These are phyloP conservation scores for Anadara kagoshimensis DNA, from an alignment of 1,140 invertebrate species.

Conservation along the genomic window DNA sequence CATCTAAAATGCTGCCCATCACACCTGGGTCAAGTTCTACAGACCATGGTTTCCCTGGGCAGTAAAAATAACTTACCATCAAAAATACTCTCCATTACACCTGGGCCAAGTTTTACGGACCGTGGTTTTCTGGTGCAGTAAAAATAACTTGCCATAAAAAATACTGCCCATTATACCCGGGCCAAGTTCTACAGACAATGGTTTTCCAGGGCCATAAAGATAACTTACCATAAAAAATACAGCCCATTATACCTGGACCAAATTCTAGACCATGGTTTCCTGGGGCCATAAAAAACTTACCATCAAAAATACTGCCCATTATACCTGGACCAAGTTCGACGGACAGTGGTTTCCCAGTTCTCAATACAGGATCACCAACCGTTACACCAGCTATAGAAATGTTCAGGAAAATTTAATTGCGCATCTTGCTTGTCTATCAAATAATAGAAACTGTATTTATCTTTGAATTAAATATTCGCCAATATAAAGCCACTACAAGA, in stretches of 20 bases:
- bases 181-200: constrained; percentile 98
- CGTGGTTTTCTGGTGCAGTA: constrained; percentile 95
- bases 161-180: constrained; percentile 99
- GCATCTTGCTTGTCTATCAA: too few species aligned
- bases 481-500: too few species aligned
- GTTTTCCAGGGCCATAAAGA: too few species aligned
- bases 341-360: constrained; percentile 98
- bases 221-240: too few species aligned
- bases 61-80: constrained; percentile 82
- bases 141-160: constrained; percentile 87
- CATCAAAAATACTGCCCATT: constrained; percentile 99
- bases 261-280: not conserved
- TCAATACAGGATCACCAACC: constrained; percentile 97
- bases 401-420: constrained; percentile 30
- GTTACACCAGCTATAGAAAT: constrained; percentile 88
- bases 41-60: constrained; percentile 98
- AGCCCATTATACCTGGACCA: not conserved
- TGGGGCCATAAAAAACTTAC: constrained; percentile 70
- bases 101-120: constrained; percentile 98
- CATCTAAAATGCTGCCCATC: constrained; percentile 99
- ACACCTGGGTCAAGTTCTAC: constrained; percentile 99
- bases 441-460: too few species aligned
- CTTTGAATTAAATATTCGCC: too few species aligned
- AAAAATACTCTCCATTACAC: constrained; percentile 99
- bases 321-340: constrained; percentile 99